These are phyloP conservation scores for Ichneumoninae sp. DNA, from an alignment of 2,888 invertebrate species.

Conservation along the genomic window DNA sequence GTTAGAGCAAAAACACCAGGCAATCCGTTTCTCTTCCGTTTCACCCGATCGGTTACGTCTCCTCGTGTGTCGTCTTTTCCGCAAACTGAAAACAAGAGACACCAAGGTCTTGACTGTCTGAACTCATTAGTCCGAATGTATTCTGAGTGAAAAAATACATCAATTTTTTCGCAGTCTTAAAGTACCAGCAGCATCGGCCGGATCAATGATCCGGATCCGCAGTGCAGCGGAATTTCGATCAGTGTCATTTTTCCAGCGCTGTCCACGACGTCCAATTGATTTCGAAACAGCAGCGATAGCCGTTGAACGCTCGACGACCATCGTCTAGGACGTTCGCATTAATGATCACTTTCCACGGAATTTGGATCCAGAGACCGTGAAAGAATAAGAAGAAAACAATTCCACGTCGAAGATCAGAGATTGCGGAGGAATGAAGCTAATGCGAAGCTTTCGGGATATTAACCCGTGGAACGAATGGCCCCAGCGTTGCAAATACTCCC, in stretches of 20 bases:
- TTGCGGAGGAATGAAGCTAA: slow-evolving; percentile 47
- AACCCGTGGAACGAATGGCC: slow-evolving; percentile 50
- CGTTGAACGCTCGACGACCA: background rate
- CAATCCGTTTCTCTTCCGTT: slow-evolving; percentile 35
- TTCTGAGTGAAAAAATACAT: background rate
- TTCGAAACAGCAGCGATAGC: background rate
- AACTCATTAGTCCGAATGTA: background rate
- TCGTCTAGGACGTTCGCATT: slow-evolving; percentile 8
- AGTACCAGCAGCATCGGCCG: background rate
- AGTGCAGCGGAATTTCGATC: background rate
- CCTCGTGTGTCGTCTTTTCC: background rate
- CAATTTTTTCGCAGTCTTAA: too few species aligned
- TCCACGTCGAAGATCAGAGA: slow-evolving; percentile 28
- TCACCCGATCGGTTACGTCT: background rate
- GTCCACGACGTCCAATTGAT: background rate
- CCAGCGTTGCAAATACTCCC: slow-evolving; percentile 26
- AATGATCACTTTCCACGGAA: slow-evolving; percentile 14
- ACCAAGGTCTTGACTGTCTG: background rate
- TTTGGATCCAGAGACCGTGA: slow-evolving; percentile 1
- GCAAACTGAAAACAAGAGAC: background rate
- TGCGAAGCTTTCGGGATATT: slow-evolving; percentile 49
- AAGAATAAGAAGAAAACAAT: slow-evolving; percentile 13
- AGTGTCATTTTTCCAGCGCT: background rate
- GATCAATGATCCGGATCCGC: background rate
- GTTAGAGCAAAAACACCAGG: slow-evolving; percentile 7